A percentile compares a stretch with the other conserved stretches of the same genome.
These are phyloP conservation scores for Neogale vison DNA, from an alignment of 2,113 vertebrate genomes.

Conservation along the genomic window DNA sequence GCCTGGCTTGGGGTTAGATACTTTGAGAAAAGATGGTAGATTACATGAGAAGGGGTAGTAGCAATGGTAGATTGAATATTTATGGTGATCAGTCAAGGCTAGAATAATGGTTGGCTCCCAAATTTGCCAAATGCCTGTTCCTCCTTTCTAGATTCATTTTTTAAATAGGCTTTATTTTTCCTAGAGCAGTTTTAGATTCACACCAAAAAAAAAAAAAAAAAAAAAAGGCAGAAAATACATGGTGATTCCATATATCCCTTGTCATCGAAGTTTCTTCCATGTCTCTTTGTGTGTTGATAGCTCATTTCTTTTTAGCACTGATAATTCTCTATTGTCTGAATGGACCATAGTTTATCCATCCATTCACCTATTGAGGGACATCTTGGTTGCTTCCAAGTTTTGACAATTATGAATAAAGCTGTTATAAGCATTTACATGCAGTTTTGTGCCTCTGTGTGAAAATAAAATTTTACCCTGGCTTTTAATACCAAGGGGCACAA, in stretches of 20 bases:
- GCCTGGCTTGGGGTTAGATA: neutral
- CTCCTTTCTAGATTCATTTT: conserved; percentile 9
- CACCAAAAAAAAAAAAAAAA: neutral
- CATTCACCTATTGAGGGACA: neutral
- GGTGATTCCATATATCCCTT: neutral
- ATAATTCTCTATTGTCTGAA: neutral
- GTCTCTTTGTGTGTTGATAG: neutral
- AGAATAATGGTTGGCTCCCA: neutral
- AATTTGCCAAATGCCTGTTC: neutral
- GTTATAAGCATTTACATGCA: neutral
- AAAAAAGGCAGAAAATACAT: neutral
- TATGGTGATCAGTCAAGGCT: neutral
- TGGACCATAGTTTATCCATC: neutral
- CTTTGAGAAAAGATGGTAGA: neutral
- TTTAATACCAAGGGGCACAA: neutral
- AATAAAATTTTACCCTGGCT: neutral
- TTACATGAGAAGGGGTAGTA: neutral
- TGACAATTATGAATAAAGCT: neutral
- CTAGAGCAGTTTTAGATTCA: neutral
- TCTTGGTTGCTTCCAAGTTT: neutral
- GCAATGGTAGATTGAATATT: neutral
- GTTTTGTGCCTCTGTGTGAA: neutral
- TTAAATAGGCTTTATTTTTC: neutral
- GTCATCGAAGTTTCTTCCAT: neutral
- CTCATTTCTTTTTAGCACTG: neutral